phyloP scores from a whole-genome alignment of 2,888 invertebrate genomes.

The Hyppa rectilinea region DNA sequence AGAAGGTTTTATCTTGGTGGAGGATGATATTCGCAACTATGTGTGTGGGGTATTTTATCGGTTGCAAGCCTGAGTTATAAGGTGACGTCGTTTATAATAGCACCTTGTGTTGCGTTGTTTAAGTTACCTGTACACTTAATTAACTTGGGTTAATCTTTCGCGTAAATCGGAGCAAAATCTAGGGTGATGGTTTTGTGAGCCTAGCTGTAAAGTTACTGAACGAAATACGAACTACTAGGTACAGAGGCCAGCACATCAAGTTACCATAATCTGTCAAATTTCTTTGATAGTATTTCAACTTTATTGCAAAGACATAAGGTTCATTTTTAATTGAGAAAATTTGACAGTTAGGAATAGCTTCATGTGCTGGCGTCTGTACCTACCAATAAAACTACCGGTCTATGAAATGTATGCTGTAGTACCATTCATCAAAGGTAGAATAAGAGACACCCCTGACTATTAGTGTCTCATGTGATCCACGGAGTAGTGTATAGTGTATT shows the following conservation, averaged over 20 bases:
- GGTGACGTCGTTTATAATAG: conserved; percentile 34
- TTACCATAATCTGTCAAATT: no score
- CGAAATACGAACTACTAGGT: no score
- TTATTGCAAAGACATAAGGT: no score
- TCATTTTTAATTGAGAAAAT: no score
- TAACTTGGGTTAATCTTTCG: conserved; percentile 24
- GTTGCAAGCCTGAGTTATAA: conserved; percentile 21
- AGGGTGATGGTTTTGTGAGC: conserved; percentile 4
- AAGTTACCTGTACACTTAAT: conserved; percentile 39
- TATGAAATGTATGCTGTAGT: no score
- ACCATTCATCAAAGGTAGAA: not conserved
- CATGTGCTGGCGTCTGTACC: no score
- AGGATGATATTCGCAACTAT: conserved; percentile 56
- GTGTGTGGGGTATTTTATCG: conserved; percentile 54
- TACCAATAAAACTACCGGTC: not conserved
- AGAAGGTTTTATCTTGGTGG: conserved; percentile 57
- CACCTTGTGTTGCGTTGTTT: conserved; percentile 25
- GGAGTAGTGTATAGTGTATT: not conserved
- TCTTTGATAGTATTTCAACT: no score
- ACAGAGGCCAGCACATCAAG: no score
- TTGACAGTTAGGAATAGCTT: no score
- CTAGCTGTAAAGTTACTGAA: not conserved
- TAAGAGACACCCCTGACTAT: not conserved
- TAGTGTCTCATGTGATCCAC: not conserved
- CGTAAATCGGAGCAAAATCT: conserved; percentile 30